Evolutionary conservation across 1,140 invertebrate species (phyloP), one percentile per base, ranked within the genome.

Genomic region (Drosophila pallidifrons): DNA sequence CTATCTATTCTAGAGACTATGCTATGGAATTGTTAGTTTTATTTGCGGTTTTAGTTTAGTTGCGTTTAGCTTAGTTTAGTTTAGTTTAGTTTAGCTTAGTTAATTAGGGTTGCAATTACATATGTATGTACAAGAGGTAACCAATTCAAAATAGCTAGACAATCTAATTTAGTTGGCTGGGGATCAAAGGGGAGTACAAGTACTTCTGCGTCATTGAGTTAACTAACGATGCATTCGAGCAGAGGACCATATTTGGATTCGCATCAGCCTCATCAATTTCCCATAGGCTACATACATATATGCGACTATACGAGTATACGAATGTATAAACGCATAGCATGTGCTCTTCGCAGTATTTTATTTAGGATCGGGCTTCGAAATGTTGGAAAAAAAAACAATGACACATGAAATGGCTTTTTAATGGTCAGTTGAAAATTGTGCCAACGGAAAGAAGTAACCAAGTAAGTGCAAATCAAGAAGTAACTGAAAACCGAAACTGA

Each of bases 321-420:
- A 38, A 68, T 76, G 57, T 55, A 79, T 67, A 66, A 64, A 75
- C 60, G 61, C 32, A 75, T 60, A 66, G 59, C 69, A 76, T 89
- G 85, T 89, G 85, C 83, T 89, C 70, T 89, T 85, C 86, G 81
- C 82, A 74, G 86, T 90, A 89, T 89, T 89, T 89, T 89, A 89
- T 91, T 91, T 77, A 75, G 88, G 90, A 91, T 79, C 70, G 69
- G 90, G 90, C 90, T 85, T 77, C 72, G 65, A 83, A 80, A 85
- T 83, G 81, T 85, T 91, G 87, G 75, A 76, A 91, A 87, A 91
- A 83, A 89, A 85, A 88, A 90, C 71, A 87, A 87, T 82, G 80
- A 81, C 82, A 86, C 86, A 87, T 91, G 91, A 92, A 92, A 91
- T 90, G 91, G 90, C 81, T 91, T 91, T 92, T 92, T 73, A 88